These are phyloP conservation scores for Dioctria rufipes DNA, from an alignment of 2,888 invertebrate genomes.

Conservation along the genomic window DNA sequence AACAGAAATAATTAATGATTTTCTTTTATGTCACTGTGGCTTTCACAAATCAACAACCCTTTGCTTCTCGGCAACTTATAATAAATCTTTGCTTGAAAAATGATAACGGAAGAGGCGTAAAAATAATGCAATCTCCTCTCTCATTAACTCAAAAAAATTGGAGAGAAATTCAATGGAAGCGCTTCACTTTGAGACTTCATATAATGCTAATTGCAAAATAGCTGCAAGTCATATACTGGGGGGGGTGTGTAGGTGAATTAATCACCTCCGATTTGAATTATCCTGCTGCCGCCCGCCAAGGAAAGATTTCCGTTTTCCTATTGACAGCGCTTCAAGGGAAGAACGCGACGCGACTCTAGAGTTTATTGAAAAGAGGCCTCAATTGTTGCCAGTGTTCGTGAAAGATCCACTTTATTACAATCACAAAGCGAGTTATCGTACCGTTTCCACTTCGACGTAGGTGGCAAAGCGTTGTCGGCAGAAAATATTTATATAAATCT, in stretches of 20 bases:
- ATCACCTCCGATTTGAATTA: slow-evolving; percentile 10
- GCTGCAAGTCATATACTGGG: slow-evolving; percentile 17
- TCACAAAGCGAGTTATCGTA: background rate
- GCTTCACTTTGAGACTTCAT: slow-evolving; percentile 27
- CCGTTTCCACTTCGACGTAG: slow-evolving; percentile 10
- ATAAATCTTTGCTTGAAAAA: background rate
- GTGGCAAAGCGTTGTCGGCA: slow-evolving; percentile 3
- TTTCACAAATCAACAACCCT: background rate
- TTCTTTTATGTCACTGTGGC: slow-evolving; percentile 19
- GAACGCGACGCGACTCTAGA: background rate
- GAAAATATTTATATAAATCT: background rate
- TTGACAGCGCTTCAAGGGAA: slow-evolving; percentile 4
- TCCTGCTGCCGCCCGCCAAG: slow-evolving; percentile 11
- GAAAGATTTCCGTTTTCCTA: slow-evolving; percentile 11
- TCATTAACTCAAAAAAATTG: slow-evolving; percentile 1
- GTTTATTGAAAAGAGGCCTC: slow-evolving; percentile 14
- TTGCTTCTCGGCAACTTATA: slow-evolving; percentile 1
- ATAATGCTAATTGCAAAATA: slow-evolving; percentile 34
- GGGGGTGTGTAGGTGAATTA: slow-evolving; percentile 18
- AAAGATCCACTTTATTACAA: slow-evolving; percentile 11
- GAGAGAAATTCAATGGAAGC: slow-evolving; percentile 30
- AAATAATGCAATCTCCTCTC: slow-evolving; percentile 31
- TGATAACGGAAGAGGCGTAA: slow-evolving; percentile 38
- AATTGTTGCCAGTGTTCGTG: slow-evolving; percentile 27
- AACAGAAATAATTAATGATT: slow-evolving; percentile 21